These are phyloP conservation scores for Tridacna gigas DNA, from an alignment of 2,888 invertebrate species.

Conservation along the genomic window DNA sequence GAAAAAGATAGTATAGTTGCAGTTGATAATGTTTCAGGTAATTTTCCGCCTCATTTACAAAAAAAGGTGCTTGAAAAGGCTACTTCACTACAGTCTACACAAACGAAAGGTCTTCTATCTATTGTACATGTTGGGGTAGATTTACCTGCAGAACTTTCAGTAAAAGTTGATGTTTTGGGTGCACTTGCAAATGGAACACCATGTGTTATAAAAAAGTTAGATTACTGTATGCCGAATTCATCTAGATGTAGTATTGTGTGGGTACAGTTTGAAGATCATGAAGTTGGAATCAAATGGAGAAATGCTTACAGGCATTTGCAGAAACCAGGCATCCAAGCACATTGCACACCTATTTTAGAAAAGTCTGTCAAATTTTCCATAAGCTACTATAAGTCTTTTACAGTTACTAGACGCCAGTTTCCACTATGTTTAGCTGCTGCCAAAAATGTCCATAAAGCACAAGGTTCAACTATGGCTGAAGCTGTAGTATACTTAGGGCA, in stretches of 20 bases:
- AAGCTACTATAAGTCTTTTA: conserved; percentile 2
- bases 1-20: conserved; percentile 31
- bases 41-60: neutral
- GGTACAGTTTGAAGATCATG: conserved; percentile 46
- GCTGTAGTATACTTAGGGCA: conserved; percentile 4
- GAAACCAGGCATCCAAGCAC: neutral
- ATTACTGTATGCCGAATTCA: conserved; percentile 30
- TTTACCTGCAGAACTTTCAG: conserved; percentile 39
- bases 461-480: conserved; percentile 15
- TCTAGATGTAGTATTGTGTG: conserved; percentile 45
- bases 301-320: conserved; percentile 30
- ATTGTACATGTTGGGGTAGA: conserved; percentile 25
- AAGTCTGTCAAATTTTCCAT: neutral
- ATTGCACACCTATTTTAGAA: conserved; percentile 21
- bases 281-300: conserved; percentile 31
- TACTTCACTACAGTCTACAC: conserved; percentile 35
- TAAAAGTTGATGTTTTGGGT: conserved; percentile 55
- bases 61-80: neutral
- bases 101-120: conserved; percentile 33
- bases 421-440: conserved; percentile 15
- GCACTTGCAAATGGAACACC: conserved; percentile 60
- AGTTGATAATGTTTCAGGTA: conserved; percentile 47
- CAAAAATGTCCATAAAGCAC: conserved; percentile 28
- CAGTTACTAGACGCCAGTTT: conserved; percentile 9
- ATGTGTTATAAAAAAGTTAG: conserved; percentile 46